Conservation (phyloP, 1,140 invertebrate species). For the Drosophila sechellia region DNA sequence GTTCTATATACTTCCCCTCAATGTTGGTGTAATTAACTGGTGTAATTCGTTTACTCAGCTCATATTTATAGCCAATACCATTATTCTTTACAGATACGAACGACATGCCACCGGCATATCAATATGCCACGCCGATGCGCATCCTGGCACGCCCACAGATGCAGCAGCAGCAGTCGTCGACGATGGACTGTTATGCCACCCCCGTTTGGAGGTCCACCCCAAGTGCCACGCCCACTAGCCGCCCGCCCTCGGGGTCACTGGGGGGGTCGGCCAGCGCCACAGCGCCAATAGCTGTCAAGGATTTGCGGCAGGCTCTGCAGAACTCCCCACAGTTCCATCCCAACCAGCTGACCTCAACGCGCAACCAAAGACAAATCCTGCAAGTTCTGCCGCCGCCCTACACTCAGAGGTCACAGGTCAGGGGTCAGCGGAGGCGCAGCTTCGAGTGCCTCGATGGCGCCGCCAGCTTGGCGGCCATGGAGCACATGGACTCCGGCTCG, state of each 20-base stretch:
- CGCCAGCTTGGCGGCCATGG: constrained; percentile 69
- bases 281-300: constrained; percentile 63
- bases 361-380: constrained; percentile 46
- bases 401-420: constrained; percentile 2
- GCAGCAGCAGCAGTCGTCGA: constrained; percentile 7
- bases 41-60: no score
- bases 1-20: neutral
- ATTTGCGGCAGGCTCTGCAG: constrained; percentile 67
- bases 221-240: constrained; percentile 40
- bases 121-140: constrained; percentile 66
- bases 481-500: constrained; percentile 74
- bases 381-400: constrained; percentile 5
- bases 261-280: neutral
- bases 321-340: constrained; percentile 64
- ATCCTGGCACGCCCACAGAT: constrained; percentile 13
- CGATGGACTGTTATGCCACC: constrained; percentile 48
- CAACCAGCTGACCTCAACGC: constrained; percentile 57
- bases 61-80: no score
- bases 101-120: constrained; percentile 67
- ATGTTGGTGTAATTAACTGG: neutral
- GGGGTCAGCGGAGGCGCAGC: constrained; percentile 22
- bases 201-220: constrained; percentile 58
- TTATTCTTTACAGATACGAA: constrained; percentile 26
- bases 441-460: constrained; percentile 61
- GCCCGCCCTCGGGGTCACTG: constrained; percentile 16